Base-by-base conservation (phyloP, 2,888 invertebrate species). In the Germaria angustata region DNA sequence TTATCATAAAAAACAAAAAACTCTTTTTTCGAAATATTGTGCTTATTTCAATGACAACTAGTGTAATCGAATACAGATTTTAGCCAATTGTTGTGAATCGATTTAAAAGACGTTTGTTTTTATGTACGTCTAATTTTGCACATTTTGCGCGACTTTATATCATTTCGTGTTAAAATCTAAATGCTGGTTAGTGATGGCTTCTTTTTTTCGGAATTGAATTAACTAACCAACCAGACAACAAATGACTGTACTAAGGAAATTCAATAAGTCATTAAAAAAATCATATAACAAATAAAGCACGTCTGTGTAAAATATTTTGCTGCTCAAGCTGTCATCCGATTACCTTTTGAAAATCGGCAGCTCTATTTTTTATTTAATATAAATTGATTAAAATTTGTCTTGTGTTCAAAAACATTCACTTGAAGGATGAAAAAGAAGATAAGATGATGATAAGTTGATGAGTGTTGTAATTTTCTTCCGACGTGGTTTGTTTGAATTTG, bases 61-160 rank as follows among this genome's bases (percentile, higher is more conserved):
- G 22, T 51, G 34, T 51, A 39, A 6, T n/a, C 32, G 9, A 3
- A 8, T 2, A 46, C 8, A 24, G n/a, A 20, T 22, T 36, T 15
- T 51, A n/a, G 49, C 17, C 32, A 68, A 68, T 22, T 69, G 2
- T 22, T 69, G 2, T 55, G 41, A 32, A 44, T 20, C 53, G 28
- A 17, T 32, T 44, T 34, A 17, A 57, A 71, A 57, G 5, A 57
- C 7, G 39, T 53, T 11, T 11, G 49, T 22, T 66, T 24, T 17
- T 72, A 36, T 20, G 36, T 41, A 61, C 32, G 28, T n/a, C 5
- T 39, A 34, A 51, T 46, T 55, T 39, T 61, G 53, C 44, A 36
- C 36, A 59, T 59, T 73, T 78, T 65, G 49, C 15, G 68, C 69
- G 69, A 78, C 41, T 68, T 77, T 55, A 44, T 77, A 77, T 72